A percentile compares a stretch with the other conserved stretches of the same genome.
phyloP scores from a whole-genome alignment of 1,140 invertebrate genomes.

The Chrysomallon squamiferum region DNA sequence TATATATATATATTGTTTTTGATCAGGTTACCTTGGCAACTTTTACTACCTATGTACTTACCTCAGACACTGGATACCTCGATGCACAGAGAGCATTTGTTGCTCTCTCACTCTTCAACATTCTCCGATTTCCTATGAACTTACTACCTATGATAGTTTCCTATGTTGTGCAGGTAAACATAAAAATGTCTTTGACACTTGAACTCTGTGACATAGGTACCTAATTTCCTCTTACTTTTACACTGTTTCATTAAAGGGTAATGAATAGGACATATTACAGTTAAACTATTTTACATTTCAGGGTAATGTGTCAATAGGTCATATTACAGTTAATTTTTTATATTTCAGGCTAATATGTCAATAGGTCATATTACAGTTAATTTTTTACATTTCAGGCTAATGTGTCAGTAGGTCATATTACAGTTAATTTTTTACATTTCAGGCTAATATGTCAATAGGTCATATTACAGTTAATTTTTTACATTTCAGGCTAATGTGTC shows the following conservation, averaged over 20 bases:
- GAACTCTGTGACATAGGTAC: neutral
- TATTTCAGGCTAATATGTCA: too few relatives aligned
- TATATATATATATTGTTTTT: too few relatives aligned
- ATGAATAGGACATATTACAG: neutral
- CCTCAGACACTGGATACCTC: conserved; percentile 71
- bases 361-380: too few relatives aligned
- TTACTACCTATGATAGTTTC: conserved; percentile 70
- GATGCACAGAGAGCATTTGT: conserved; percentile 92
- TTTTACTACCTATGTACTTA: conserved; percentile 70
- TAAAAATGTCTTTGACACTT: neutral
- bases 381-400: too few relatives aligned
- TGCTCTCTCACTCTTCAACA: conserved; percentile 96
- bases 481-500: too few relatives aligned
- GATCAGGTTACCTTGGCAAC: conserved; percentile 82
- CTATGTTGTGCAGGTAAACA: conserved; percentile 61
- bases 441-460: too few relatives aligned
- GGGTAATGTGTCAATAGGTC: too few relatives aligned
- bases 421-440: too few relatives aligned
- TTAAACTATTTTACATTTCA: too few relatives aligned
- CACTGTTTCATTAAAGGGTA: neutral
- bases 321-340: too few relatives aligned
- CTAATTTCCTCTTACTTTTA: neutral
- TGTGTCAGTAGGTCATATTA: too few relatives aligned
- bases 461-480: too few relatives aligned
- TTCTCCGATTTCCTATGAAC: conserved; percentile 87